Conservation (phyloP, 2,888 invertebrate genomes). For the Trachelus troglodyta region DNA sequence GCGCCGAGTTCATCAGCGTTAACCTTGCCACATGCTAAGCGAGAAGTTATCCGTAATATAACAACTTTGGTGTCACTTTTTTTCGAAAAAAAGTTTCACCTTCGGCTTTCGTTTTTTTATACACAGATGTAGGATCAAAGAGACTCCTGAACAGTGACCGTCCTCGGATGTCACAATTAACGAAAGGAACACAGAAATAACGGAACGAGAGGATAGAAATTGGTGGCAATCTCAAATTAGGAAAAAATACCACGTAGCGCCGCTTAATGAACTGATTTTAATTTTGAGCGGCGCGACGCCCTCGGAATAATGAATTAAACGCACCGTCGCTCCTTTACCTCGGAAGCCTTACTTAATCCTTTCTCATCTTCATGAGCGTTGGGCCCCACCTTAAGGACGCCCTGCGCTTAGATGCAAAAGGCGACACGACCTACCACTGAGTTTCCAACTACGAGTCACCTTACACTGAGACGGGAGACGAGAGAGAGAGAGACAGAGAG, state of each 20-base stretch:
- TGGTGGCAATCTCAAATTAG: conserved; percentile 18
- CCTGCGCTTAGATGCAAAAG: background rate
- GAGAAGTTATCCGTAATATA: too few relatives aligned
- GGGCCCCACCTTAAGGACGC: background rate
- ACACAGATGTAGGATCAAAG: too few relatives aligned
- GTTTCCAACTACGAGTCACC: conserved; percentile 10
- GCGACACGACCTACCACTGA: conserved; percentile 12
- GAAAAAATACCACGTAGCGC: conserved; percentile 45
- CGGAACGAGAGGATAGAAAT: too few relatives aligned
- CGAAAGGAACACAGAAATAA: too few relatives aligned
- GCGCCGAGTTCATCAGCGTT: too few relatives aligned
- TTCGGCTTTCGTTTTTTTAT: too few relatives aligned
- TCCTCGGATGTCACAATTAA: too few relatives aligned
- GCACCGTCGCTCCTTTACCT: conserved; percentile 4
- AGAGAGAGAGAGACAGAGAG: conserved; percentile 8
- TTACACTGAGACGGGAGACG: conserved; percentile 13
- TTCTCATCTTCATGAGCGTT: background rate
- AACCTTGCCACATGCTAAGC: too few relatives aligned
- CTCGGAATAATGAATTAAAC: conserved; percentile 49
- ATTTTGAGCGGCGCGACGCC: conserved; percentile 43
- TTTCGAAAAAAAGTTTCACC: too few relatives aligned
- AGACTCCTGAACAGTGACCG: too few relatives aligned
- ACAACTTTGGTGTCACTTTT: too few relatives aligned
- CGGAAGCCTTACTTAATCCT: background rate
- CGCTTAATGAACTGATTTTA: conserved; percentile 53